A percentile compares a stretch with the other conserved stretches of the same genome.
phyloP scores from a whole-genome alignment of 2,888 invertebrate species.

The Aleiodes leptofemur region DNA sequence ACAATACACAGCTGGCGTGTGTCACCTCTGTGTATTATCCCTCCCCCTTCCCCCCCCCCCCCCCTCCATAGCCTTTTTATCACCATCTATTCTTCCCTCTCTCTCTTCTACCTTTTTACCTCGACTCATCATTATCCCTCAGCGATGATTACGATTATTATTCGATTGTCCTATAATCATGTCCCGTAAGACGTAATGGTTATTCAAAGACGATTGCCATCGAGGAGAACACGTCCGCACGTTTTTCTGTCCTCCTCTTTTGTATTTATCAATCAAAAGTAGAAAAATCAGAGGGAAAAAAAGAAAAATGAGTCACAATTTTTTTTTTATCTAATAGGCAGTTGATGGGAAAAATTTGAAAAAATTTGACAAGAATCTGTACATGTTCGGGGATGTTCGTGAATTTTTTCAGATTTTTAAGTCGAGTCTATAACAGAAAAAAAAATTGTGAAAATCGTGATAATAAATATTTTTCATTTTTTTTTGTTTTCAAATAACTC shows the following conservation, averaged over 20 bases:
- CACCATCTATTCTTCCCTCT: neutral
- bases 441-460: too few species aligned
- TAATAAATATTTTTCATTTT: too few species aligned
- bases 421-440: too few species aligned
- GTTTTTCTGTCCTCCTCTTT: constrained; percentile 41
- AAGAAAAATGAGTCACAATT: too few species aligned
- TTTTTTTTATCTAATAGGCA: too few species aligned
- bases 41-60: neutral
- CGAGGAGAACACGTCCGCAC: constrained; percentile 66
- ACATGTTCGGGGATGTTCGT: too few species aligned
- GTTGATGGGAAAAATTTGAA: too few species aligned
- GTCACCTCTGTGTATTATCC: constrained; percentile 60
- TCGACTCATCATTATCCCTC: constrained; percentile 60
- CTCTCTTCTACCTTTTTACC: constrained; percentile 10
- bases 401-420: too few species aligned
- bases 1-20: constrained; percentile 49
- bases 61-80: neutral
- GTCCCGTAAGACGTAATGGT: constrained; percentile 66
- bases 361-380: too few species aligned
- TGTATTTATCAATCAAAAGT: too few species aligned
- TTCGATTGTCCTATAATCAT: constrained; percentile 71
- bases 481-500: too few species aligned
- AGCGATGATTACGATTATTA: constrained; percentile 71
- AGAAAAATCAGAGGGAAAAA: too few species aligned
- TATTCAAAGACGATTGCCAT: constrained; percentile 60